Evolutionary conservation across 2,888 invertebrate species (phyloP), one percentile per base, ranked within the genome.

Genomic region (Parthenolecanium corni): DNA sequence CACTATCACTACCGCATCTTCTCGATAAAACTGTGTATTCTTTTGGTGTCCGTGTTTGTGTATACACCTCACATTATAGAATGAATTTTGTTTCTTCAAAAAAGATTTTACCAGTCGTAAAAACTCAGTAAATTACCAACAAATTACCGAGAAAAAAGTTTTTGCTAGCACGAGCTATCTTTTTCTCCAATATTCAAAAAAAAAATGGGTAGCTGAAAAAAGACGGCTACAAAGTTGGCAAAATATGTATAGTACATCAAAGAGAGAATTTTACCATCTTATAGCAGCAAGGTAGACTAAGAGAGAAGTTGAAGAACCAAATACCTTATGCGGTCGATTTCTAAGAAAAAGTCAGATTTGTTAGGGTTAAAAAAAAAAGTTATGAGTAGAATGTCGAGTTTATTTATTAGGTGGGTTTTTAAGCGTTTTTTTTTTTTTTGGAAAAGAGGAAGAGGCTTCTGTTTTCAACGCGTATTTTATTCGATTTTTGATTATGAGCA

Each of bases 21-120:
- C 46, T n/a, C 21, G 25, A 31, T 31, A 46, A 44, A 18, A 42
- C 21, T 25, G 56, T 40, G 44, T 40, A 56, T 56, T 42, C 44
- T 56, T 56, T 56, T 56, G 56, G 56, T 56, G 42, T 56, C 31
- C 20, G 56, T 24, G 42, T 24, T 56, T 42, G 44, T 42, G 14
- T 42, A 42, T 18, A 31, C 31, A 31, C 31, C 31, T 31, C 9
- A 31, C 31, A 31, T 31, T n/a, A n/a, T n/a, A n/a, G n/a, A n/a
- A n/a, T 31, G 31, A 6, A 6, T 31, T 42, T 25, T 46, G 42
- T 25, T 46, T 56, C 44, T 56, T 53, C 12, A 9, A 56, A 56
- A 56, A 49, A 44, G 44, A 42, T 42, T 56, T 56, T 56, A 42
- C 24, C 25, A 44, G 42, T 56, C 44, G 56, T 56, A 56, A 56